Base-by-base conservation (phyloP, 2,888 invertebrate species). In the Tipula helvola region DNA sequence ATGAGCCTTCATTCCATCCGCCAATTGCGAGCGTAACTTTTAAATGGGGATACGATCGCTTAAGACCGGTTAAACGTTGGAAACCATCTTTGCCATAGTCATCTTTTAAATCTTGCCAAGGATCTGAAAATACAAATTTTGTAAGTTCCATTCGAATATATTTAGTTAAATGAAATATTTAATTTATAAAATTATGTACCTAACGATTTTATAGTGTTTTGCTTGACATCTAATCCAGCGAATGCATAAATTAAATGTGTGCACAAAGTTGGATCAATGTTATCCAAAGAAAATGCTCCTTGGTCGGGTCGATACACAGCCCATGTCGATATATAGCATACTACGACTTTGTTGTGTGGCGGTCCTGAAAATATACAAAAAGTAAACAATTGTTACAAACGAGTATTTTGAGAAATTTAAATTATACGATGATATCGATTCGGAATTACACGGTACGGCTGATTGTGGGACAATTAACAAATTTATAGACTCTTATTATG, bases 1-100 rank as follows among this genome's bases (percentile, higher is more conserved):
- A 90, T 0, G 97, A 97, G 0, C 97, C 97, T 90, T 97, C 97
- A 90, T 97, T 97, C 97, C 97, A 97, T 0, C 97, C 97, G 0
- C 97, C 97, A 57, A 98, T 96, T 0, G 97, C 97, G 12, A 97
- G 90, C 2, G 95, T 94, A 4, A 96, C 90, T 90, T 94, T 95
- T 84, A 97, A 90, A 89, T 95, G 95, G 0, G 96, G 95, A 90
- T 95, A 94, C 12, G 92, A 92, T 85, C 93, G 90, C 89, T 95
- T 95, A 0, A 97, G 90, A 0, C 92, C 92, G 0, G 95, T 95
- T 87, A 96, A 91, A 16, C 95, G 93, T 88, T 94, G 94, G 90
- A 94, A 96, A 12, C 94, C 95, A 39, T 94, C 94, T 91, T 94
- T 94, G 41, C 96, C 97, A 88, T 95, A 95, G 89, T 95, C 93